Conservation (phyloP, 1,140 invertebrate species). For the Lepidotrigona ventralis region DNA sequence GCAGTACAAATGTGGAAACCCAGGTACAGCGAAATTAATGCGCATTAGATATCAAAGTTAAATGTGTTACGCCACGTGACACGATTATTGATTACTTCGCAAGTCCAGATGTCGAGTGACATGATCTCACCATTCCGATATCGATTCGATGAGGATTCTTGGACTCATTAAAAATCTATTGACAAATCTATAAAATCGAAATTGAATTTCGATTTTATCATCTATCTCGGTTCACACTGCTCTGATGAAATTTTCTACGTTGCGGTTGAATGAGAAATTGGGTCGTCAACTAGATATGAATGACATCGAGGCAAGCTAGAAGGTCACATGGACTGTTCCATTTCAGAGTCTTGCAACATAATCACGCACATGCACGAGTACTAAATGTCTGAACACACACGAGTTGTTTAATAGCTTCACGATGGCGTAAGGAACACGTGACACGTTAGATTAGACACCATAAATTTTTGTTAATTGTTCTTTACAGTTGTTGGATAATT, state of each 20-base stretch:
- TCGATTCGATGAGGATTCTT: background rate
- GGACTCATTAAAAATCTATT: background rate
- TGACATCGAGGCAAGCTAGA: conserved; percentile 18
- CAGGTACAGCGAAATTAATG: background rate
- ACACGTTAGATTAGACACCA: conserved; percentile 64
- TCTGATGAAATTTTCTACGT: background rate
- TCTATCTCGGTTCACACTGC: no score
- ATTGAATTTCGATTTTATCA: background rate
- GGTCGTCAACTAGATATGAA: conserved; percentile 15
- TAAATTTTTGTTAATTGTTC: conserved; percentile 45
- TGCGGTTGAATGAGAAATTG: background rate
- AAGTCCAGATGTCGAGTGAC: background rate
- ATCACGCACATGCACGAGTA: conserved; percentile 20
- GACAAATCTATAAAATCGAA: background rate
- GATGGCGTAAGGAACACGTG: conserved; percentile 39
- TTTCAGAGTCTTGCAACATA: conserved; percentile 36
- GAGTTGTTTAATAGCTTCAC: conserved; percentile 24
- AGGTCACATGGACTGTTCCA: conserved; percentile 29
- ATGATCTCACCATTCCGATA: background rate
- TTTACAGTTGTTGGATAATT: no score
- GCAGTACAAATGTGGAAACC: no score
- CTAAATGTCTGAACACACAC: background rate
- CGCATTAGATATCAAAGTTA: background rate
- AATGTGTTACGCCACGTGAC: background rate
- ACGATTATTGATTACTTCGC: conserved; percentile 11